Conservation (phyloP, 2,113 vertebrate species). For the Cinclus mexicanus region DNA sequence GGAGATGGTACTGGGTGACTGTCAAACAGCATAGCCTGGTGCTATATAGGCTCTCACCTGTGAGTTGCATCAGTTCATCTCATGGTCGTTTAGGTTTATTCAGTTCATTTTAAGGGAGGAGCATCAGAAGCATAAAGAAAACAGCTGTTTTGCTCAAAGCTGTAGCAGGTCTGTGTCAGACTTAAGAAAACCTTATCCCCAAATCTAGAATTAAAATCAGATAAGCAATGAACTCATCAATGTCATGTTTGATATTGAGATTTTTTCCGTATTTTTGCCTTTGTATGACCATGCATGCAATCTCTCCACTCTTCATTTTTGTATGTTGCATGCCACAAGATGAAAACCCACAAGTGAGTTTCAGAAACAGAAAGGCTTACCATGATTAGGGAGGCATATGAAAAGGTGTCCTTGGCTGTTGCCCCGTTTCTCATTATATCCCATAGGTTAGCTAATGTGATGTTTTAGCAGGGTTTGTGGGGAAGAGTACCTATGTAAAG, state of each 20-base stretch:
- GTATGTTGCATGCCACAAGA: background rate
- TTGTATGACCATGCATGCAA: background rate
- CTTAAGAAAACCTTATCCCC: background rate
- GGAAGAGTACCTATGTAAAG: background rate
- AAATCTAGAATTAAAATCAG: background rate
- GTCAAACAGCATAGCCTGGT: background rate
- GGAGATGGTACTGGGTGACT: background rate
- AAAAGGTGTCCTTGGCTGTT: background rate
- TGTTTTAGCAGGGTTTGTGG: background rate
- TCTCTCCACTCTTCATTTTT: background rate
- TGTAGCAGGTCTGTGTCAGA: background rate
- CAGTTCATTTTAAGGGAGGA: background rate
- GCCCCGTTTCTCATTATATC: background rate
- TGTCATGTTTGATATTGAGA: background rate
- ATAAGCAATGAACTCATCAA: background rate
- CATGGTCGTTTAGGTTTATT: background rate
- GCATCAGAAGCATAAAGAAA: background rate
- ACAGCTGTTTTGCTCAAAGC: background rate
- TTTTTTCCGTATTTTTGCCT: background rate
- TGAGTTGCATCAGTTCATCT: background rate
- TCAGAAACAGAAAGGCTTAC: background rate
- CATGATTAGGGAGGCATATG: background rate
- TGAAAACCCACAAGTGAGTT: background rate
- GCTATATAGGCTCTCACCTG: background rate
- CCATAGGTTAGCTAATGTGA: background rate